These are phyloP conservation scores for Palythoa grandiflora DNA, from an alignment of 92 coral and sea anemone species.

Conservation along the genomic window DNA sequence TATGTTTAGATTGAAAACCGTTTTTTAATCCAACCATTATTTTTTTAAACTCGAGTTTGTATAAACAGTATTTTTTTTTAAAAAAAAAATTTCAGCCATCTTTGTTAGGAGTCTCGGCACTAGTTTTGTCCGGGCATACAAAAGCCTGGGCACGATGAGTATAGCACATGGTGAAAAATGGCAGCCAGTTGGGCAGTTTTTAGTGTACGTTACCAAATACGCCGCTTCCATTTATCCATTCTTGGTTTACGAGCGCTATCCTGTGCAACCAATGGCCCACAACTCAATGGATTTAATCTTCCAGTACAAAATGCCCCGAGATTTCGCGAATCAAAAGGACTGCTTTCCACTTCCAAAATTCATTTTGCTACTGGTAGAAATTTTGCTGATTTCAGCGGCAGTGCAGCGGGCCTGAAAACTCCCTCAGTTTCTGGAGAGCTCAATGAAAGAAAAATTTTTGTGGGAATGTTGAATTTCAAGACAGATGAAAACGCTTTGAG, in stretches of 20 bases:
- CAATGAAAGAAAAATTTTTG: slow-evolving; percentile 61
- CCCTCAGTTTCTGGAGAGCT: slow-evolving; percentile 29
- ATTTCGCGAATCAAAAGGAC: background rate
- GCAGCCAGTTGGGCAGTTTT: slow-evolving; percentile 3
- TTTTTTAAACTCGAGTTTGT: too few relatives aligned
- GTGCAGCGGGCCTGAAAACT: background rate
- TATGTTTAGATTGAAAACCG: too few relatives aligned
- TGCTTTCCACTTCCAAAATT: background rate
- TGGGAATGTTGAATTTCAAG: slow-evolving; percentile 62
- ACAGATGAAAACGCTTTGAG: slow-evolving; percentile 59
- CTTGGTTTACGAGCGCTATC: slow-evolving; percentile 18
- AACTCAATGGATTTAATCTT: background rate
- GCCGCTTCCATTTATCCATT: background rate
- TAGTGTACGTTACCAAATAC: background rate
- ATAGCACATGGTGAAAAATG: background rate
- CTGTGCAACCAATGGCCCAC: background rate
- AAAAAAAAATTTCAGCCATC: too few relatives aligned
- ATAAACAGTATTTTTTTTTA: too few relatives aligned
- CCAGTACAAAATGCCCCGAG: background rate
- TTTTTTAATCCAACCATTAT: too few relatives aligned
- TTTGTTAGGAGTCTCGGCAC: background rate
- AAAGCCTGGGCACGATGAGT: background rate
- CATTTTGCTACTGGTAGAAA: background rate
- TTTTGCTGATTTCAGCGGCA: background rate
- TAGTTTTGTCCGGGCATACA: background rate